Base-by-base conservation (phyloP, 2,113 vertebrate genomes). In the Siphamia tubifer region DNA sequence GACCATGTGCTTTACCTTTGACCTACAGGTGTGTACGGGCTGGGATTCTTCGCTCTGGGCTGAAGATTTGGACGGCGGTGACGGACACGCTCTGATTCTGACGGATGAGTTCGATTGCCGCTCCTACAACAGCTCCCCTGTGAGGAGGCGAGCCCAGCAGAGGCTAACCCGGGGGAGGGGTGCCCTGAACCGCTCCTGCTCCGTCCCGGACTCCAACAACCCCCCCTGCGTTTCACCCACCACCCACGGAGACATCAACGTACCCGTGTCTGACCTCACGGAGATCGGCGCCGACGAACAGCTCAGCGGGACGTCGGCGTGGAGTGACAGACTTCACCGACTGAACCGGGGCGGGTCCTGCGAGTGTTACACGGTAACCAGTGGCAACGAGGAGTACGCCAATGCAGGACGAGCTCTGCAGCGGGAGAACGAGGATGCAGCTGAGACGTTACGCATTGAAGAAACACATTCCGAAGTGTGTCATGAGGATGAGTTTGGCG, bases 151-250 rank as follows among this genome's bases (percentile, higher is more conserved):
- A 30, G 64, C 79, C 16, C 91, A 86, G 67, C 88, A 86, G 77
- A 85, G 71, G 73, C 51, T 61, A 23, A 87, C 52, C 67, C 75
- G 85, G 21, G 63, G 53, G 17, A 87, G 80, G 24, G 91, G 86
- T 20, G 81, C 81, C 15, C 86, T 93, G 0, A 91, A 93, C 64
- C 91, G 92, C 53, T 93, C 92, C 82, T 92, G 92, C 77, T 93
- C 92, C 0, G 86, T 93, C 19, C 92, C 92, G 0, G 92, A 93
- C 77, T 93, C 91, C 74, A 92, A 92, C 82, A 92, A 93, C 70
- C 92, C 91, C 10, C 90, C 84, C 0, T 77, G 68, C 9, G 60
- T 87, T 4, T 71, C 81, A 15, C 67, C 87, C 11, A 57, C 78
- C 2, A 24, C 82, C 5, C 88, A 88, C 4, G 78, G 88, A 3